Conservation (phyloP, 92 coral and sea anemone genomes). For the Scolanthus callimorphus region DNA sequence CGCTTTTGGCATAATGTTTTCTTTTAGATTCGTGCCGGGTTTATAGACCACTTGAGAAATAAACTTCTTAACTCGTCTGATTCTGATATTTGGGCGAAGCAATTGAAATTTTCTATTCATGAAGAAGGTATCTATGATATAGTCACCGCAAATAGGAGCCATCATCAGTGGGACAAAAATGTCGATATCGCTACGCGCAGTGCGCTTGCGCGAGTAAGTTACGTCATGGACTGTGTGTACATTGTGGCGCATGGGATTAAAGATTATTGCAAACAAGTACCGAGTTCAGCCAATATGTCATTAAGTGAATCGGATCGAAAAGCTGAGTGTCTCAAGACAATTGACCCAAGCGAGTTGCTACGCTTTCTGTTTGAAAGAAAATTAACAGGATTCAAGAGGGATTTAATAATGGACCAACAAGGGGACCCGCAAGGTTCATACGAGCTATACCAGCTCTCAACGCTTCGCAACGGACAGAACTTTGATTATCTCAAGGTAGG, state of each 20-base stretch:
- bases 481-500: constrained; percentile 15
- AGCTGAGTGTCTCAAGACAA: constrained; percentile 15
- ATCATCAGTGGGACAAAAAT: background rate
- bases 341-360: constrained; percentile 38
- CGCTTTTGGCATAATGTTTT: constrained; percentile 32
- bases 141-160: constrained; percentile 1
- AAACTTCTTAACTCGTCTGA: constrained; percentile 1
- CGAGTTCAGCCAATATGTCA: background rate
- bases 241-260: constrained; percentile 49
- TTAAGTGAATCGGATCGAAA: constrained; percentile 5
- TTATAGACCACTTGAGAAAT: constrained; percentile 9
- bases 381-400: constrained; percentile 29
- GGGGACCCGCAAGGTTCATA: constrained; percentile 64
- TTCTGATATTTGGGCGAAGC: constrained; percentile 7
- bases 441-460: constrained; percentile 18
- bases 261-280: constrained; percentile 16
- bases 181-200: background rate
- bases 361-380: constrained; percentile 39
- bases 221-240: constrained; percentile 69
- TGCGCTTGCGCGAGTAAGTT: constrained; percentile 44
- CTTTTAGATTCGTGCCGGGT: constrained; percentile 23
- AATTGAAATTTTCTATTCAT: background rate
- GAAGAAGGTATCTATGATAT: background rate
- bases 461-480: background rate
- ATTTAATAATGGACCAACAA: constrained; percentile 32